phyloP scores from a whole-genome alignment of 2,888 invertebrate genomes.

The Lumbricus terrestris region DNA sequence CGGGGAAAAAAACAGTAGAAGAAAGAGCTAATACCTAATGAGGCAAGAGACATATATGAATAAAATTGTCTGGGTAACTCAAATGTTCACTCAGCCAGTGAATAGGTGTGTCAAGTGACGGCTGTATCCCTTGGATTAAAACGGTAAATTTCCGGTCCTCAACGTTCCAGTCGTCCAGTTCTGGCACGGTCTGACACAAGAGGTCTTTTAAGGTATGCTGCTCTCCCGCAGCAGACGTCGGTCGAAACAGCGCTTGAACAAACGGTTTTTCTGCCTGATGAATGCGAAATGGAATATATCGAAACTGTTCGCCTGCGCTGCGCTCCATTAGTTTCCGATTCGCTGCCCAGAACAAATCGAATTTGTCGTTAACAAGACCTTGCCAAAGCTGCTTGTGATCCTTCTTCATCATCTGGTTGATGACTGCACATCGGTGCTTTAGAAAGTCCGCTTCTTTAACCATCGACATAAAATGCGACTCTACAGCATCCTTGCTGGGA shows the following conservation, averaged over 20 bases:
- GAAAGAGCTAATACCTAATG: background rate
- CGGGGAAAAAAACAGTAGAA: background rate
- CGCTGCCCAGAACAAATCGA: conserved; percentile 98
- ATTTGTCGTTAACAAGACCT: conserved; percentile 73
- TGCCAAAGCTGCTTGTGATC: conserved; percentile 86
- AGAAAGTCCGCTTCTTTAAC: conserved; percentile 97
- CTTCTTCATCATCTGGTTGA: conserved; percentile 69
- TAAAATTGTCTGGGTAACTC: conserved; percentile 96
- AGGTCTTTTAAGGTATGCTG: conserved; percentile 73
- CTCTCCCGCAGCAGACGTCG: conserved; percentile 74
- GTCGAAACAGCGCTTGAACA: conserved; percentile 74
- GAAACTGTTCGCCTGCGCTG: conserved; percentile 50
- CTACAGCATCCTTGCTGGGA: conserved; percentile 77
- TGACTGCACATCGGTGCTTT: conserved; percentile 78
- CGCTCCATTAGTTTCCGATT: conserved; percentile 90
- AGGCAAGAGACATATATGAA: conserved; percentile 70
- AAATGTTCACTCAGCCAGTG: conserved; percentile 97
- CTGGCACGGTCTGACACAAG: conserved; percentile 58
- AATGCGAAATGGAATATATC: conserved; percentile 55
- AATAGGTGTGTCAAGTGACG: conserved; percentile 83
- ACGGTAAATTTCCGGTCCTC: conserved; percentile 39
- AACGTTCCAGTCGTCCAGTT: background rate
- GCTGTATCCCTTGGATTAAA: conserved; percentile 83
- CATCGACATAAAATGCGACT: conserved; percentile 90
- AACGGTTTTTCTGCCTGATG: conserved; percentile 67